Conservation (phyloP, 1,140 invertebrate species). For the Drosophila nannoptera region DNA sequence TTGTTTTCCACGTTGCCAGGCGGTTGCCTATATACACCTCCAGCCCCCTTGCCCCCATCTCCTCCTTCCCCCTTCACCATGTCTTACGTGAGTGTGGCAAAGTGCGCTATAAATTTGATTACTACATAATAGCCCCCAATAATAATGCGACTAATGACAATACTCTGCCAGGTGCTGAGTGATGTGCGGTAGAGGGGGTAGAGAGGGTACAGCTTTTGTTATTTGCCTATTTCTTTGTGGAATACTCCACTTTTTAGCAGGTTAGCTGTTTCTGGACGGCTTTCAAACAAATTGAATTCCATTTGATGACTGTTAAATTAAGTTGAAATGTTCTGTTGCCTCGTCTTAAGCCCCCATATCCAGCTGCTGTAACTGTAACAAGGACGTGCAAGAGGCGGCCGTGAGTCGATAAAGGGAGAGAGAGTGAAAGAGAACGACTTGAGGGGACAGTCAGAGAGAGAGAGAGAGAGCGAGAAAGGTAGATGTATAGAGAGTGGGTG, state of each 20-base stretch:
- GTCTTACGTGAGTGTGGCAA: constrained; percentile 21
- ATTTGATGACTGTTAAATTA: constrained; percentile 70
- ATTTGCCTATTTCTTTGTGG: constrained; percentile 12
- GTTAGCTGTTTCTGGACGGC: constrained; percentile 22
- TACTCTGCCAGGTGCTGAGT: constrained; percentile 30
- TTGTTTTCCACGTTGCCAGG: constrained; percentile 44
- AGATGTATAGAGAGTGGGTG: neutral
- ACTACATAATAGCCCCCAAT: constrained; percentile 71
- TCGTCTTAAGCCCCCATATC: neutral
- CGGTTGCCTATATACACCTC: neutral
- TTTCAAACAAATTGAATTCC: constrained; percentile 70
- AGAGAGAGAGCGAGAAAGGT: no score
- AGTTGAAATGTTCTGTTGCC: constrained; percentile 42
- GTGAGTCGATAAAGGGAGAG: no score
- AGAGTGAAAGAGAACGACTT: no score
- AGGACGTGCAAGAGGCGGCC: constrained; percentile 35
- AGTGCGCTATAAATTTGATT: constrained; percentile 71
- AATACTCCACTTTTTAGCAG: neutral
- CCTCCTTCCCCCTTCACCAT: neutral
- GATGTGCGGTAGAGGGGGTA: neutral
- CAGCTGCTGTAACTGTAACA: constrained; percentile 30
- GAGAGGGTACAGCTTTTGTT: constrained; percentile 7
- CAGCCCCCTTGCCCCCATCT: neutral
- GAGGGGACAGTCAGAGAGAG: no score
- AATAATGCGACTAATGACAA: constrained; percentile 69